A percentile compares a stretch with the other conserved stretches of the same genome.
These are phyloP conservation scores for Xiphophorus hellerii DNA, from an alignment of 2,113 vertebrate species.

Conservation along the genomic window DNA sequence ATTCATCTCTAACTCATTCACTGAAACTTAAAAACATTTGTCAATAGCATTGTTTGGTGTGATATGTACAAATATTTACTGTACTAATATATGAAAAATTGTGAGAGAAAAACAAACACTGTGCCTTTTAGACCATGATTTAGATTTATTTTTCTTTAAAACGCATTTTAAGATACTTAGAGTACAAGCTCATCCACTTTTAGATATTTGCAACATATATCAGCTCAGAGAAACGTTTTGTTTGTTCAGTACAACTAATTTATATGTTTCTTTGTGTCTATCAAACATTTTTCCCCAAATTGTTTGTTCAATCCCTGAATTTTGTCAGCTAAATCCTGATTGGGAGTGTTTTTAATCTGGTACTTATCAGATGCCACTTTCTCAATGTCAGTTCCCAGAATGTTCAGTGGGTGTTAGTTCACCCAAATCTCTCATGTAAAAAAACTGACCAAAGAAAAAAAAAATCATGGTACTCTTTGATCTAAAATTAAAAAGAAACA, in stretches of 20 bases:
- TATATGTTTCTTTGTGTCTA: constrained; percentile 13
- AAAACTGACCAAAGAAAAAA: no score
- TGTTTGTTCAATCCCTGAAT: constrained; percentile 31
- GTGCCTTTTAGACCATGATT: background rate
- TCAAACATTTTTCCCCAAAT: no score
- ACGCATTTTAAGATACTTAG: background rate
- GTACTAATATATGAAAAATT: background rate
- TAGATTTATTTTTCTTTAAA: background rate
- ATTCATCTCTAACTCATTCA: background rate
- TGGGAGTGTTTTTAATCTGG: no score
- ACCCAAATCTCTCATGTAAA: no score
- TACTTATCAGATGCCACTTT: no score
- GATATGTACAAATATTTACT: background rate
- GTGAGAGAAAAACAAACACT: background rate
- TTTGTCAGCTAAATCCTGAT: constrained; percentile 41
- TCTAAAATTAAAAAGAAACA: no score
- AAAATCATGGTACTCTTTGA: no score
- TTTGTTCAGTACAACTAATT: constrained; percentile 68
- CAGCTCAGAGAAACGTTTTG: no score
- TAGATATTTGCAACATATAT: no score
- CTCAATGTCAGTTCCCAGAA: no score
- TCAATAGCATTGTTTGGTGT: background rate
- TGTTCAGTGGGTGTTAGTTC: constrained; percentile 64
- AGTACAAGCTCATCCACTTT: no score
- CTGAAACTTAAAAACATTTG: background rate